Base-by-base conservation (phyloP, 2,888 invertebrate species). In the Ariolimax columbianus region DNA sequence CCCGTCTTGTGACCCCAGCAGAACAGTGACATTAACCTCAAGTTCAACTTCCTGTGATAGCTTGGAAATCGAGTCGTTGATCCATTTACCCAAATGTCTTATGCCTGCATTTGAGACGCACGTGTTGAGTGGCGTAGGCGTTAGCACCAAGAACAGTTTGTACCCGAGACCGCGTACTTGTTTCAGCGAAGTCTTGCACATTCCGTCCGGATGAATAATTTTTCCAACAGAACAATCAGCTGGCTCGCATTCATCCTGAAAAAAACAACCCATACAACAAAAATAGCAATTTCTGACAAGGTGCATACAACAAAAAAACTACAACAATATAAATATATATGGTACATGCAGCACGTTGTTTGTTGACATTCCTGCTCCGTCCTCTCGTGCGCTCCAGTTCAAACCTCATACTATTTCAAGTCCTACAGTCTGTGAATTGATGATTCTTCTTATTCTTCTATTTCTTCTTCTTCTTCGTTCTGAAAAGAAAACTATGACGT, bases 151-250 rank as follows among this genome's bases (percentile, higher is more conserved):
- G 7, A 30, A 40, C 30, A 85, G 40, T n/a, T 82, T 81, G 59
- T 85, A 85, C 43, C 77, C 85, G 23, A 85, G 72, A 1, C 82
- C 82, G 0, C 81, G 77, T 33, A 85, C 75, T 19, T 77, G 19
- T 23, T 55, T 38, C 19, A 85, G 23, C 6, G 85, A 68, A 36
- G 85, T 82, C 17, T 14, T 66, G 43, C 85, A 85, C 26, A 26
- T 19, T 19, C 59, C 82, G 19, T 40, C 30, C 0, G n/a, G 23
- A 6, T 11, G 17, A 11, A 40, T 77, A n/a, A 68, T 26, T 55
- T 85, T 85, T 0, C 85, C 85, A 19, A 26, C 75, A 14, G 81
- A 26, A 68, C 85, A 85, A 40, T n/a, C 11, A 26, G 51, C 19
- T 38, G 33, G 9, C 19, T 36, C 3, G n/a, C 82, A 82, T 38